Conservation (phyloP, 1,140 invertebrate species). For the Drosophila rhopaloa region DNA sequence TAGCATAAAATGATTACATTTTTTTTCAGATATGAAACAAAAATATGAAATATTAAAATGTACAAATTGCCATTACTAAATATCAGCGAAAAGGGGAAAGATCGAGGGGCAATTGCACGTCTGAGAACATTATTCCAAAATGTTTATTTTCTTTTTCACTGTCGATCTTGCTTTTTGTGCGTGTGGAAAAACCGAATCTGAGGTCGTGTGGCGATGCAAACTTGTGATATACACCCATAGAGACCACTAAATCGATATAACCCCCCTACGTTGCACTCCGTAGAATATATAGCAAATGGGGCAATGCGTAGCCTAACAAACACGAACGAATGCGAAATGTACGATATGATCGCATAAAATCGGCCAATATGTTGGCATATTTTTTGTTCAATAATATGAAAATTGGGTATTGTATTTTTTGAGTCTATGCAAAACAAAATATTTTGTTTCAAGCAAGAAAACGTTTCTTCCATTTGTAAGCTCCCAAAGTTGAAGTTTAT, state of each 20-base stretch:
- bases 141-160: constrained; percentile 27
- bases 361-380: constrained; percentile 2
- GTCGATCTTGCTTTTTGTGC: constrained; percentile 7
- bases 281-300: not conserved
- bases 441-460: no score
- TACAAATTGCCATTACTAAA: not conserved
- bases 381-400: no score
- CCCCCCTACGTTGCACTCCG: constrained; percentile 1
- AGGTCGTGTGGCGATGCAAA: constrained; percentile 9
- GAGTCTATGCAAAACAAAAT: no score
- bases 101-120: constrained; percentile 10
- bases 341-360: constrained; percentile 1
- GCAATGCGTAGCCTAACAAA: constrained; percentile 24
- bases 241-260: not conserved
- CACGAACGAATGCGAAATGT: not conserved
- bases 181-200: constrained; percentile 19
- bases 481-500: no score
- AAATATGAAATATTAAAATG: no score
- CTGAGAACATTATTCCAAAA: constrained; percentile 12
- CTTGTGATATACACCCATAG: not conserved
- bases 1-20: no score
- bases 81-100: not conserved
- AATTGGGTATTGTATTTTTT: no score
- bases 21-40: no score
- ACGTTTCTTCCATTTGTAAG: no score